A percentile compares a stretch with the other conserved stretches of the same genome.
Conservation (phyloP, 1,140 invertebrate species). For the Cyclina sinensis region DNA sequence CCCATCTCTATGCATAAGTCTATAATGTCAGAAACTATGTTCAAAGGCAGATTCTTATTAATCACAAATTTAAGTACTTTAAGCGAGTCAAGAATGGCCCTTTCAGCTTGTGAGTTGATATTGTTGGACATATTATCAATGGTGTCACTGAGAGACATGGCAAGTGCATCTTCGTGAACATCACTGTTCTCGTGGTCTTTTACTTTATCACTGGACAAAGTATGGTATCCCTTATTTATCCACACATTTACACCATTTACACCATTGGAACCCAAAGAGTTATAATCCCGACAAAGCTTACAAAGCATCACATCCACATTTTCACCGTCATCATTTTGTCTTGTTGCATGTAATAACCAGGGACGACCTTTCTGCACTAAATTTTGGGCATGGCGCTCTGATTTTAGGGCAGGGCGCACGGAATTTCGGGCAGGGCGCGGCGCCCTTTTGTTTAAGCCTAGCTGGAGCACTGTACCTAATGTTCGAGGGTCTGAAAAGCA, state of each 20-base stretch:
- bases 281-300: not conserved
- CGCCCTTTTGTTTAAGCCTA: too few relatives aligned
- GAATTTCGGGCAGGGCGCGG: too few relatives aligned
- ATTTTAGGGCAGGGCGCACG: too few relatives aligned
- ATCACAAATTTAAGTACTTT: not conserved
- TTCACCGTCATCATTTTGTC: not conserved
- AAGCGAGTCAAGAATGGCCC: not conserved
- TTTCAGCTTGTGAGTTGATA: constrained; percentile 8
- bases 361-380: not conserved
- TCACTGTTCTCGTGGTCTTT: constrained; percentile 35
- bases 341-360: not conserved
- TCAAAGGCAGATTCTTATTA: not conserved
- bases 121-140: not conserved
- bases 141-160: not conserved
- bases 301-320: not conserved
- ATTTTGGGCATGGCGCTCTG: too few relatives aligned
- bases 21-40: not conserved
- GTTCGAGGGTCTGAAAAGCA: too few relatives aligned
- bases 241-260: not conserved
- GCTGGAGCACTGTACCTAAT: too few relatives aligned
- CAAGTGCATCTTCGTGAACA: not conserved
- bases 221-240: not conserved
- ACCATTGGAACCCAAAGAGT: not conserved
- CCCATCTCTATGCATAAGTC: not conserved
- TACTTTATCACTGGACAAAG: not conserved